Evolutionary conservation across 92 coral and sea anemone species (phyloP), one percentile per base, ranked within the genome.

Genomic region (Palythoa heliodiscus): DNA sequence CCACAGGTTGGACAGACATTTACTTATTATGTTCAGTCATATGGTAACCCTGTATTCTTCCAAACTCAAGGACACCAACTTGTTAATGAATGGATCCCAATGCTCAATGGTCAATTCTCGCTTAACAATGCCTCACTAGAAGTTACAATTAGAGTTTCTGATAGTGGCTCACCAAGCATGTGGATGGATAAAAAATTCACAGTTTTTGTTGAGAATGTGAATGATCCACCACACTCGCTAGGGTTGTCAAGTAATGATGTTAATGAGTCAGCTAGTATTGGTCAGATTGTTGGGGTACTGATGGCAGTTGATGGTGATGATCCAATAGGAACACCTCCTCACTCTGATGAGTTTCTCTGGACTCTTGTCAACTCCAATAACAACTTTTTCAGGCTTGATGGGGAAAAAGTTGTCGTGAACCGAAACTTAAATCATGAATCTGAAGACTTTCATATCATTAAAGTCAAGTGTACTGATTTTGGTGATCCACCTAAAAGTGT

Each of bases 171-270:
- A 8, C 98, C 98, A 3, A 91, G 84, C 23, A 92, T 94, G 98
- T 89, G 95, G 92, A 68, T 78, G 2, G 92, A 91, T 4, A 84
- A 89, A 74, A 61, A 83, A 5, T 91, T 96, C 57, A 76, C 70
- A 8, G 78, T 96, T 13, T 79, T 87, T 50, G 71, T 96, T 11
- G 63, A 82, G 39, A 80, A 96, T 78, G 90, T 96, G 24, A 96
- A 96, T 79, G 98, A 96, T 73, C 98, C 98, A 17, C 98, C 98
- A 47, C 83, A 92, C 52, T 87, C 87, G 29, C 64, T 96, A n/a
- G 80, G 82, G 14, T 84, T 96, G 73, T 91, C 98, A 3, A 88
- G 87, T 60, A 52, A 89, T 39, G 82, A 76, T 3, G 88, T 96
- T 15, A 77, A 71, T 37, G 98, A 96, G 87, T 94, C 93, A 47